Base-by-base conservation (phyloP, 2,888 invertebrate species). In the Phyto melanocephala region DNA sequence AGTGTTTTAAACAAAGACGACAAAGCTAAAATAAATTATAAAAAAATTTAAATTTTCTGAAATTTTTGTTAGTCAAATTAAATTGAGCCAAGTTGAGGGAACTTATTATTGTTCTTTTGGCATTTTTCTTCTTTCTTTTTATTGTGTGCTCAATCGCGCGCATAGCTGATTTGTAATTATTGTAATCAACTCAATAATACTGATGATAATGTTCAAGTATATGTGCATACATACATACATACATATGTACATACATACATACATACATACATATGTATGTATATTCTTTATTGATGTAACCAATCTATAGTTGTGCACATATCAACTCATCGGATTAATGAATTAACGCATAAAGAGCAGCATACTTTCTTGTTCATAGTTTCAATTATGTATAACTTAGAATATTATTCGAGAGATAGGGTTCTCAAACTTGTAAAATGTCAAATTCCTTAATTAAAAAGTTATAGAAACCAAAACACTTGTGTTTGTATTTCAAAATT, bases 131-230 rank as follows among this genome's bases (percentile, higher is more conserved):
- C 35, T 60, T 35, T 63, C 13, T 75, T 62, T 67, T 52, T 35
- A n/a, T 63, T 74, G 65, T 78, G 50, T 82, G 76, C 76, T 77
- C 56, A 76, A 63, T 81, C 45, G 83, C 87, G 87, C 89, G 89
- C 88, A 87, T 89, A 89, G 88, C 88, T 85, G 89, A 89, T 89
- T 77, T 87, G 87, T 89, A 89, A 89, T 89, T 89, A 89, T 89
- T 89, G 88, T 89, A 89, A 89, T 89, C 88, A 88, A 89, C 62
- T 72, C 68, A 60, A 56, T 63, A 70, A 77, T 62, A 62, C 35
- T 45, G 37, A 62, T 70, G 45, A 35, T 54, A 62, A 77, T 62
- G 67, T 54, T 54, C 22, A 47, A 24, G 50, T 67, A 54, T 60
- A 52, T 20, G 35, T 62, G 35, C 52, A 10, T 20, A 40, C 58